Evolutionary conservation across 2,888 invertebrate species (phyloP), one percentile per base, ranked within the genome.

Genomic region (Choreutis nemorana): DNA sequence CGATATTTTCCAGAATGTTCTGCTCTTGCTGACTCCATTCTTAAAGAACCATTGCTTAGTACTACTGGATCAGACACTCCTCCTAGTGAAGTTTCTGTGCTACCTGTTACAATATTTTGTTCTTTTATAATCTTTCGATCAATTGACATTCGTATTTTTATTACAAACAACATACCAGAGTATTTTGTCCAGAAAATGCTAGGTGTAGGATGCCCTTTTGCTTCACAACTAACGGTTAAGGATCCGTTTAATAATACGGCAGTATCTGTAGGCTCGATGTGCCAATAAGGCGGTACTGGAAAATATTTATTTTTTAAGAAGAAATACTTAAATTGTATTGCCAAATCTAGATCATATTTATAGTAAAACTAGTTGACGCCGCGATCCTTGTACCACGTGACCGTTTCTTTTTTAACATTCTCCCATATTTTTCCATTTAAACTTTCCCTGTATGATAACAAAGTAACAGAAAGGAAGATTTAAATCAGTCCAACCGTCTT

Each of bases 1-100:
- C 90, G 83, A 61, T 93, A 94, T 62, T 87, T 87, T 24, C 94
- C 93, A 51, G 91, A 91, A 60, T 89, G 87, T 55, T 87, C 85
- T 4, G 89, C 84, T 9, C 85, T 83, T 2, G 89, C 89, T 16
- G 87, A 81, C 41, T 88, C 87, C 2, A 91, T 81, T 53, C 87
- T 81, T 34, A 91, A 59, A 2, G 91, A 90, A 28, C 90, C 89
- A 60, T 91, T 91, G 26, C 81, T 81, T 39, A 78, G 56, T 10
- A 77, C 71, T 6, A 71, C 62, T n/a, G 77, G 77, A 31, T 78
- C 78, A 14, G 75, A 67, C 15, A 73, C 66, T 23, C 71, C 73
- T 2, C 78, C 77, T 32, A 78, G 34, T 2, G 70, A 53, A 3
- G 73, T 70, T 41, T 78, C 78, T 47, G 75, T 60, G 43, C 57